phyloP scores from a whole-genome alignment of 2,113 vertebrate species.

The Piaya cayana region DNA sequence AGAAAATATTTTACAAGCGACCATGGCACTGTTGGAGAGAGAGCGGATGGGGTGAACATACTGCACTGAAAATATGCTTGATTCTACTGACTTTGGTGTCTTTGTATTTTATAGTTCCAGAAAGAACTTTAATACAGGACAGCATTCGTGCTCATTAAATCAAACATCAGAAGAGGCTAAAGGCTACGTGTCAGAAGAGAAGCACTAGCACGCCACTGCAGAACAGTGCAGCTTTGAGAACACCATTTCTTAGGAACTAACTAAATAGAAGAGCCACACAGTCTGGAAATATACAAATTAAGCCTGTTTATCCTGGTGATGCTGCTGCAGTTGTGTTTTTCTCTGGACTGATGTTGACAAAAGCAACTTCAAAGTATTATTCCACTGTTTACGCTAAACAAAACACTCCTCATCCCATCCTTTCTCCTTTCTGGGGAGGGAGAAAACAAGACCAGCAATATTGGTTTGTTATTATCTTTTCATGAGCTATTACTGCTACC shows the following conservation, averaged over 20 bases:
- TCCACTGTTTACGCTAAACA: slow-evolving; percentile 29
- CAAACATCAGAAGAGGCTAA: not conserved
- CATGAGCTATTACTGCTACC: not conserved
- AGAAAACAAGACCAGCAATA: slow-evolving; percentile 18
- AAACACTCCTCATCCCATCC: slow-evolving; percentile 43
- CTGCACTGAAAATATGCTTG: not conserved
- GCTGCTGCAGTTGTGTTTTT: not conserved
- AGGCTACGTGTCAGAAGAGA: not conserved
- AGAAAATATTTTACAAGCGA: not conserved
- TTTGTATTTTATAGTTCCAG: not conserved
- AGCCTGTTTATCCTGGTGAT: slow-evolving; percentile 6
- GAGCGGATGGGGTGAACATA: not conserved
- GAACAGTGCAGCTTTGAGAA: not conserved
- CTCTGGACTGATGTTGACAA: slow-evolving; percentile 20
- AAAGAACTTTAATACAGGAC: not conserved
- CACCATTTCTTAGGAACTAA: not conserved
- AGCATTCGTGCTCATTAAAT: not conserved
- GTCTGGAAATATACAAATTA: slow-evolving; percentile 26
- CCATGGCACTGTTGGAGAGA: not conserved
- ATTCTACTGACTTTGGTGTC: not conserved
- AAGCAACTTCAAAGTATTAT: slow-evolving; percentile 67
- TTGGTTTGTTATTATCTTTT: not conserved
- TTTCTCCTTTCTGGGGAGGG: slow-evolving; percentile 20
- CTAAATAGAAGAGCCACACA: not conserved
- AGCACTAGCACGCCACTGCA: not conserved